Conservation (phyloP, 2,888 invertebrate genomes). For the Mesorhabditis belari region DNA sequence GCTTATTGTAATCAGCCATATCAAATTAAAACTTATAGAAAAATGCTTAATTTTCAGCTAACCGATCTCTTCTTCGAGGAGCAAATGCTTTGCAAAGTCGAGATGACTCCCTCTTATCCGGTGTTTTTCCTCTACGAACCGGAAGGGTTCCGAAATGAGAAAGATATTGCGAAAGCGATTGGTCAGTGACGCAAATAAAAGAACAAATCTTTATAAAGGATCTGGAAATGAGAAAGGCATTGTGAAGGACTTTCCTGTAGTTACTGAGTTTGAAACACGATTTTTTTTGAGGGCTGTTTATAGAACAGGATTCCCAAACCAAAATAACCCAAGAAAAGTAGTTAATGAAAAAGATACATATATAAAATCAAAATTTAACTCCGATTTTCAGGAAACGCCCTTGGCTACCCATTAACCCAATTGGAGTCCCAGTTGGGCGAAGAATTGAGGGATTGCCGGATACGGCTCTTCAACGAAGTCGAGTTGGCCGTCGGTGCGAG, state of each 20-base stretch:
- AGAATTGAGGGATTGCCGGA: constrained; percentile 30
- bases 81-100: constrained; percentile 13
- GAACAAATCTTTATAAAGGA: not conserved
- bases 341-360: too few species aligned
- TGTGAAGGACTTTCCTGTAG: not conserved
- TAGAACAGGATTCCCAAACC: too few species aligned
- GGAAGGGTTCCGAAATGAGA: constrained; percentile 28
- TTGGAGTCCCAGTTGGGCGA: constrained; percentile 35
- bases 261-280: not conserved
- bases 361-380: constrained; percentile 1
- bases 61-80: not conserved
- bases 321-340: too few species aligned
- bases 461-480: constrained; percentile 9
- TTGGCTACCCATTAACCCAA: constrained; percentile 34
- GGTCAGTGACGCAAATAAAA: constrained; percentile 11
- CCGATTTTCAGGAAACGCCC: constrained; percentile 17
- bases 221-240: not conserved
- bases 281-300: too few species aligned
- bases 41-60: constrained; percentile 13
- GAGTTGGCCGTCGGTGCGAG: not conserved
- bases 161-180: constrained; percentile 34
- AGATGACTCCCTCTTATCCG: constrained; percentile 18
- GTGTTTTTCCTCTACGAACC: constrained; percentile 25
- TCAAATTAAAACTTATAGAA: too few species aligned
- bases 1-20: not conserved